Conservation (phyloP, 2,888 invertebrate species). For the Psylliodes chrysocephalus region DNA sequence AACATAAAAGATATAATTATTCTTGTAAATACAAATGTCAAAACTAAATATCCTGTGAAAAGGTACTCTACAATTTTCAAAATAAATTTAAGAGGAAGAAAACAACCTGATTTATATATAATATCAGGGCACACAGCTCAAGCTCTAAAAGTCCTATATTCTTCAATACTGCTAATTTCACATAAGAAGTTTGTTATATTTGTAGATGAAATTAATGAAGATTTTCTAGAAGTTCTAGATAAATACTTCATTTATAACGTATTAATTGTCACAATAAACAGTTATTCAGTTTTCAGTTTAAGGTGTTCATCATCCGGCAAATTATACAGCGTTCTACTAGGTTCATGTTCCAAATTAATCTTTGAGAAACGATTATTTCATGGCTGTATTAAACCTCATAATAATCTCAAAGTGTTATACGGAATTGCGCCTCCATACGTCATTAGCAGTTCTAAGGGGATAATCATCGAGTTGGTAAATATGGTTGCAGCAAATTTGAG, state of each 20-base stretch:
- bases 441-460: neutral
- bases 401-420: neutral
- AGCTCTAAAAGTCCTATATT: neutral
- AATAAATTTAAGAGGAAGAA: neutral
- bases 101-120: neutral
- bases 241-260: neutral
- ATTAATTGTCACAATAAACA: neutral
- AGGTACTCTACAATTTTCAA: neutral
- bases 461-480: neutral
- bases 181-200: neutral
- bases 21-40: neutral
- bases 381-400: neutral
- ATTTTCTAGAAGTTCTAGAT: neutral
- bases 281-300: neutral
- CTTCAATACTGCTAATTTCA: neutral
- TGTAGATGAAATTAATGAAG: neutral
- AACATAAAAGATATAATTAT: neutral
- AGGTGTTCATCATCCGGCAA: neutral
- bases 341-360: neutral
- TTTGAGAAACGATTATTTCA: neutral
- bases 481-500: neutral
- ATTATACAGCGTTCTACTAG: neutral
- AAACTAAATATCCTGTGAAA: neutral
- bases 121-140: neutral
- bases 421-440: neutral